A percentile compares a stretch with the other conserved stretches of the same genome.
Conservation (phyloP, 2,113 vertebrate species). For the Macheiramphus alcinus region DNA sequence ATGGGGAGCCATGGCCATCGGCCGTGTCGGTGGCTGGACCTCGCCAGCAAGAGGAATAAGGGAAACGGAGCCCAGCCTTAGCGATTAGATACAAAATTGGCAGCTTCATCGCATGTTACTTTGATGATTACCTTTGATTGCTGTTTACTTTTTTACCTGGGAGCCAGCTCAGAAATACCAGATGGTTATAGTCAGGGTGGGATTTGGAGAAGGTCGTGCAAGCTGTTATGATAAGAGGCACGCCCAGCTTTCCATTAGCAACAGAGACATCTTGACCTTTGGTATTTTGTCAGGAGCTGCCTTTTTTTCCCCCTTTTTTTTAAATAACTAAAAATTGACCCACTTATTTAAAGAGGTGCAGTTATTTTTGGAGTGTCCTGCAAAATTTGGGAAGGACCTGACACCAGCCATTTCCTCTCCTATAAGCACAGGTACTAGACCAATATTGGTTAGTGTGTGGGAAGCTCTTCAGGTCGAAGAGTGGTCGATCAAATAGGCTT, state of each 20-base stretch:
- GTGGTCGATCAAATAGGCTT: background rate
- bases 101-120: conserved; percentile 30
- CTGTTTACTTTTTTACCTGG: conserved; percentile 37
- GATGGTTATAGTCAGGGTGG: conserved; percentile 5
- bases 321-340: background rate
- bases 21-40: fast-evolving
- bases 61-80: background rate
- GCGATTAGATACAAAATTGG: background rate
- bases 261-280: background rate
- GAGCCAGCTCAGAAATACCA: background rate
- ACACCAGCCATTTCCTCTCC: background rate
- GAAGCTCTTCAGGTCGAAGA: background rate
- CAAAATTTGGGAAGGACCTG: background rate
- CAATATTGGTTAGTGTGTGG: background rate
- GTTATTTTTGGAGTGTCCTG: background rate
- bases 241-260: background rate
- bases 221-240: background rate
- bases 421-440: no score
- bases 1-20: background rate
- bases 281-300: background rate
- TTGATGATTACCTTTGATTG: background rate
- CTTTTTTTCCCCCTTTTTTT: background rate
- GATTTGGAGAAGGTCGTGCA: background rate
- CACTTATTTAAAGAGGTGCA: background rate
- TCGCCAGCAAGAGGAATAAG: background rate